Base-by-base conservation (phyloP, 2,113 vertebrate species). In the Nibea coibor region DNA sequence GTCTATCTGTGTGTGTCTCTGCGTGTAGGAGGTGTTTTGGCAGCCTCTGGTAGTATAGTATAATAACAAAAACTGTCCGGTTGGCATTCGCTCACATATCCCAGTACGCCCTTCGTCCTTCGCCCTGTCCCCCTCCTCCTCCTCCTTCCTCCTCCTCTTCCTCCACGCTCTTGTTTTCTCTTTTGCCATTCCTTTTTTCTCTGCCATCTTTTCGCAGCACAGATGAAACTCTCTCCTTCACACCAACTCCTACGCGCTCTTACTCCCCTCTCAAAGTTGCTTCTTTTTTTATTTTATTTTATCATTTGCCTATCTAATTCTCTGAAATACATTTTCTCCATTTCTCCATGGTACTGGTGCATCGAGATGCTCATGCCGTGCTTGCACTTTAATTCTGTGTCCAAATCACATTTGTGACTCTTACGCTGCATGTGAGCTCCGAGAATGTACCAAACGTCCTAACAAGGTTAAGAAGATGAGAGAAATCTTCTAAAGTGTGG, bases 21-120 rank as follows among this genome's bases (percentile, higher is more conserved):
- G 61, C 71, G 87, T 84, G 90, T 91, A 48, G 88, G 88, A 84
- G 87, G 86, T 85, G 82, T 87, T 83, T 74, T 92, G 84, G 86
- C 87, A 85, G 80, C 80, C 70, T 78, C 51, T 82, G 56, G 67
- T 85, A 24, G 78, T 78, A 20, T 63, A 80, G 75, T 89, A 82
- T 70, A 82, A 88, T 82, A 90, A 85, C 85, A 82, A 85, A 89
- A 92, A 89, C 77, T 91, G 88, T 91, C 89, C 89, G 78, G 78
- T 87, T 91, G 89, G 90, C 91, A 79, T 87, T 79, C 56, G 6
- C 84, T 88, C 69, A 68, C 82, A 77, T 48, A 73, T 91, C 90
- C 85, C 86, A 83, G 64, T 57, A 74, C 31, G 45, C 72, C 89
- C 86, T 87, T 66, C 76, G 75, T 87, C 88, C 86, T 86, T 77